phyloP scores from a whole-genome alignment of 2,113 vertebrate species.

The Tachycineta bicolor region DNA sequence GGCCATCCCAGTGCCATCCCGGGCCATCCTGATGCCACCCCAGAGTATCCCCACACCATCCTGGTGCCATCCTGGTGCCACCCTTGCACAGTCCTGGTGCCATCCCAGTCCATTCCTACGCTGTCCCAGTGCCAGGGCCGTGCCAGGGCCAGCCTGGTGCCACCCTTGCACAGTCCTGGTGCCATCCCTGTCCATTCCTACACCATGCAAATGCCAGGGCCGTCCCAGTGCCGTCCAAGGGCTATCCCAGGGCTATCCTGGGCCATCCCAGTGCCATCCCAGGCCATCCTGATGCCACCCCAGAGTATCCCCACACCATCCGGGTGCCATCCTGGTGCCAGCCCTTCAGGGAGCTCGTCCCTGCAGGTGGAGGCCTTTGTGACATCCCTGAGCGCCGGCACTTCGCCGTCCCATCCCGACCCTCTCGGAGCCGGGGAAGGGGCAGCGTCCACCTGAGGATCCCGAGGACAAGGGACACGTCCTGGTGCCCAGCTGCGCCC shows the following conservation, averaged over 20 bases:
- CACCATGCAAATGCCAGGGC: background rate
- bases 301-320: background rate
- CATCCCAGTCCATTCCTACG: too few species aligned
- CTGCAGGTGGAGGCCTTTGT: slow-evolving; percentile 37
- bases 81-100: background rate
- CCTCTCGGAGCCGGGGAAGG: fast-evolving
- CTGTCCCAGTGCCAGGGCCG: background rate
- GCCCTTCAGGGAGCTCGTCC: background rate
- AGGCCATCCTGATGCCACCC: background rate
- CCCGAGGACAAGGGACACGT: background rate
- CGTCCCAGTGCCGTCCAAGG: background rate
- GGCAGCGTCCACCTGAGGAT: fast-evolving
- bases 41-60: too few species aligned
- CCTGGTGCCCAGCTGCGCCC: background rate
- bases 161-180: too few species aligned
- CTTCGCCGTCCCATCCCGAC: fast-evolving
- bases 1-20: too few species aligned
- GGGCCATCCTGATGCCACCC: too few species aligned
- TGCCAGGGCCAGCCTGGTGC: too few species aligned
- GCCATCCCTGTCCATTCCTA: too few species aligned
- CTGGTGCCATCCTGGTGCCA: too few species aligned
- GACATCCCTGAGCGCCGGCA: background rate
- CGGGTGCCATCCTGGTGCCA: background rate
- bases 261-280: too few species aligned
- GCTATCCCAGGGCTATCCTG: too few species aligned